phyloP scores from a whole-genome alignment of 2,113 vertebrate species.

The Ophthalmotilapia sp. region DNA sequence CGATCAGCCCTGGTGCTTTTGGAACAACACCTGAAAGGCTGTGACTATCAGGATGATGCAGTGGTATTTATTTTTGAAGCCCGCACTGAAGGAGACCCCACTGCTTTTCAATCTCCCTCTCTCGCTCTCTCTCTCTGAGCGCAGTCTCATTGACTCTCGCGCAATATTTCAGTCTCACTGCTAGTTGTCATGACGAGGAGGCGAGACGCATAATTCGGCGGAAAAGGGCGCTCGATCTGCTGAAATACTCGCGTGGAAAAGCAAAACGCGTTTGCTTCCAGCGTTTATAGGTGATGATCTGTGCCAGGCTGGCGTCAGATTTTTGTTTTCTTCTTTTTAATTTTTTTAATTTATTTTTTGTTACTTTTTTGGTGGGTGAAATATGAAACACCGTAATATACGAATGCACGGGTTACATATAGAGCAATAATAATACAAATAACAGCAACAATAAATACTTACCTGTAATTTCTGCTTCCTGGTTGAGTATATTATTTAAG shows the following conservation, averaged over 20 bases:
- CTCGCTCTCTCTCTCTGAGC: slow-evolving; percentile 25
- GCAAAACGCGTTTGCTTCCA: neutral
- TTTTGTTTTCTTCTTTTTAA: neutral
- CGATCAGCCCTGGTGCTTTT: slow-evolving; percentile 17
- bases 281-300: slow-evolving; percentile 20
- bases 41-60: neutral
- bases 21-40: neutral
- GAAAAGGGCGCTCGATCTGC: neutral
- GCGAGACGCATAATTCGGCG: slow-evolving; percentile 23
- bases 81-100: slow-evolving; percentile 18
- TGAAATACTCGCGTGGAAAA: neutral
- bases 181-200: slow-evolving; percentile 53
- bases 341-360: rapidly evolving
- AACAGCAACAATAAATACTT: neutral
- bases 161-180: slow-evolving; percentile 45
- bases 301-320: slow-evolving; percentile 50
- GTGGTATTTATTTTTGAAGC: slow-evolving; percentile 16
- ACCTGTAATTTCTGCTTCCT: neutral
- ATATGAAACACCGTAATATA: neutral
- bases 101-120: neutral
- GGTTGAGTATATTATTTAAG: neutral
- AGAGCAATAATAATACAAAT: neutral
- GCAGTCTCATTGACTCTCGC: slow-evolving; percentile 26
- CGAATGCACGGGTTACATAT: neutral
- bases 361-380: neutral